Evolutionary conservation across 2,797 vertebrate genomes (phyloP).

Genomic region (Hemibagrus guttatus): DNA sequence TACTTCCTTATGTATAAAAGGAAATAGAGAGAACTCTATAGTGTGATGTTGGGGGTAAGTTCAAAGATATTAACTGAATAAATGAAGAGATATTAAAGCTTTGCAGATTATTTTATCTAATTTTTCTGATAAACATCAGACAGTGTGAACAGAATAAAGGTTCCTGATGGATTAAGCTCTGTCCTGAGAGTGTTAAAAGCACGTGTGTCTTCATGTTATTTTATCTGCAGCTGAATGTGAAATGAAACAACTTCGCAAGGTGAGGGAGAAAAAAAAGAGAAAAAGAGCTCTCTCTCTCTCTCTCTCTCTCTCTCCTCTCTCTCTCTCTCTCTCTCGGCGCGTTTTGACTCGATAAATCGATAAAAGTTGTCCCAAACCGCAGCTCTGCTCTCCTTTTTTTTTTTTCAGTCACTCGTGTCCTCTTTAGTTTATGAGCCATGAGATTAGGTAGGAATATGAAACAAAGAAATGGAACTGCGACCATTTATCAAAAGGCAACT

Average conservation of each 20-base stretch:
- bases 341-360: slow-evolving; percentile 74
- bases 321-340: slow-evolving; percentile 49
- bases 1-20: not conserved
- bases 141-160: not conserved
- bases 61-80: not conserved
- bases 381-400: slow-evolving; percentile 68
- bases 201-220: not conserved
- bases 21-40: not conserved
- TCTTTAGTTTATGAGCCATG: slow-evolving; percentile 98
- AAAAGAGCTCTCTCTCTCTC: not conserved
- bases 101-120: not conserved
- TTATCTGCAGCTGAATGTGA: not conserved
- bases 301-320: too few relatives aligned
- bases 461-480: slow-evolving; percentile 76
- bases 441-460: slow-evolving; percentile 95
- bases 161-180: not conserved
- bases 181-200: not conserved
- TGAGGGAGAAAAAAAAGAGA: not conserved
- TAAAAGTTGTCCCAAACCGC: slow-evolving; percentile 66
- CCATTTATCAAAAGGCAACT: slow-evolving; percentile 81
- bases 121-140: not conserved
- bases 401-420: slow-evolving; percentile 85
- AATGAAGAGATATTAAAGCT: too few relatives aligned
- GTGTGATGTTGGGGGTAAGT: not conserved
- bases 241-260: not conserved